Conservation (phyloP, 2,113 vertebrate species). For the Arvicanthis niloticus region DNA sequence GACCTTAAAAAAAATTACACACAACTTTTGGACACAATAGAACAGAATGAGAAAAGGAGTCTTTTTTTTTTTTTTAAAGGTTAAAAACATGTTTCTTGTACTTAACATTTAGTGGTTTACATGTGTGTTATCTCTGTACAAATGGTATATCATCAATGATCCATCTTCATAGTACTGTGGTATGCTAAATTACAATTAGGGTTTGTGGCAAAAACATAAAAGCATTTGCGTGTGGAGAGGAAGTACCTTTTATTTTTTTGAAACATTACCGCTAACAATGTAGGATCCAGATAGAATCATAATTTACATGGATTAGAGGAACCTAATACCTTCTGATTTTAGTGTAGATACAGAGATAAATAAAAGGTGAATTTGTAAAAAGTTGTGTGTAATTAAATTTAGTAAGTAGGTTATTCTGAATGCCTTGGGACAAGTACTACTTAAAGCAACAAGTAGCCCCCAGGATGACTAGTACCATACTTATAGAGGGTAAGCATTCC, state of each 20-base stretch:
- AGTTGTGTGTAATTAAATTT: conserved; percentile 84
- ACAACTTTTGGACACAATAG: conserved; percentile 83
- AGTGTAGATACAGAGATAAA: conserved; percentile 60
- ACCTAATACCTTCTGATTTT: conserved; percentile 76
- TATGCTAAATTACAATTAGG: conserved; percentile 76
- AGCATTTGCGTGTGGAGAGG: conserved; percentile 60
- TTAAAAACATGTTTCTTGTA: conserved; percentile 85
- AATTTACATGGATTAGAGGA: conserved; percentile 75
- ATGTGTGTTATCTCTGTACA: conserved; percentile 79
- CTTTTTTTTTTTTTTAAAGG: conserved; percentile 77
- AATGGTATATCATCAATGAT: conserved; percentile 74
- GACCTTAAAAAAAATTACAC: conserved; percentile 87
- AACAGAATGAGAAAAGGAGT: conserved; percentile 81
- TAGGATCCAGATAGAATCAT: conserved; percentile 54
- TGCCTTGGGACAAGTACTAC: conserved; percentile 31
- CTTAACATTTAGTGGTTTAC: conserved; percentile 83
- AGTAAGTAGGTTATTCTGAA: conserved; percentile 59
- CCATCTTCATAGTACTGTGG: conserved; percentile 77
- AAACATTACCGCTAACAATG: conserved; percentile 53
- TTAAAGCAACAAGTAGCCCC: conserved; percentile 58
- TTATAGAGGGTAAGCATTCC: conserved; percentile 31
- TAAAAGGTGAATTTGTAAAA: conserved; percentile 76
- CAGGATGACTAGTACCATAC: conserved; percentile 6
- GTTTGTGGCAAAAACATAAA: conserved; percentile 62
- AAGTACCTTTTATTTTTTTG: conserved; percentile 73